Evolutionary conservation across 2,888 invertebrate genomes (phyloP), one percentile per base, ranked within the genome.

Genomic region (Formica aserva): DNA sequence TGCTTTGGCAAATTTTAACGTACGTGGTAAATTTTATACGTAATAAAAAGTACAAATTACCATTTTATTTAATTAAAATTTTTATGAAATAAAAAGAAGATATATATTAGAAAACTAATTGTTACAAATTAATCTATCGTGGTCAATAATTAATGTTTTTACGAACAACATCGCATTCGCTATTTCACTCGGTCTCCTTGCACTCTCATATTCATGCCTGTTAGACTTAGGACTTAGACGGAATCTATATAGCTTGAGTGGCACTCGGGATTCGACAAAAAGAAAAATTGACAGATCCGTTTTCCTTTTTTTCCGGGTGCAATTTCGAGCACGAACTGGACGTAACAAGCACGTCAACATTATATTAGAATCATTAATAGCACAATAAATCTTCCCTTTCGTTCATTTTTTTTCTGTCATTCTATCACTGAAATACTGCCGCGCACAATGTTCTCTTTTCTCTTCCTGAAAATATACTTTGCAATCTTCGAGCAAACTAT

Each of bases 161-260:
- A 80, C 55, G 86, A 78, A 81, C 85, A 74, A 89, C 84, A 29
- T 89, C 84, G 90, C 82, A 82, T 89, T 83, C 57, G 26, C 13
- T 38, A 26, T 60, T 35, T 72, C 52, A 62, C 52, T 32, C 67
- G 75, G 57, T 69, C 35, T 67, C 83, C 82, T 75, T 89, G 90
- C 91, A 91, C 89, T 89, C 84, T 88, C 86, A 86, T 91, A 84
- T 90, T 87, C 87, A 89, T 89, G 90, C 90, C 90, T 92, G 90
- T 91, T 92, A 92, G 92, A 85, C 75, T 83, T 92, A 92, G 91
- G 90, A 91, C 85, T 90, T 92, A 92, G 91, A 89, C 89, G 91
- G 88, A 88, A 88, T 86, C 88, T 85, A 90, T 89, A 86, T 91
- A 89, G 90, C 90, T 91, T 92, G 88, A 88, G 90, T 89, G 88